Conservation (phyloP, 2,797 vertebrate genomes). For the Vipera ursinii region DNA sequence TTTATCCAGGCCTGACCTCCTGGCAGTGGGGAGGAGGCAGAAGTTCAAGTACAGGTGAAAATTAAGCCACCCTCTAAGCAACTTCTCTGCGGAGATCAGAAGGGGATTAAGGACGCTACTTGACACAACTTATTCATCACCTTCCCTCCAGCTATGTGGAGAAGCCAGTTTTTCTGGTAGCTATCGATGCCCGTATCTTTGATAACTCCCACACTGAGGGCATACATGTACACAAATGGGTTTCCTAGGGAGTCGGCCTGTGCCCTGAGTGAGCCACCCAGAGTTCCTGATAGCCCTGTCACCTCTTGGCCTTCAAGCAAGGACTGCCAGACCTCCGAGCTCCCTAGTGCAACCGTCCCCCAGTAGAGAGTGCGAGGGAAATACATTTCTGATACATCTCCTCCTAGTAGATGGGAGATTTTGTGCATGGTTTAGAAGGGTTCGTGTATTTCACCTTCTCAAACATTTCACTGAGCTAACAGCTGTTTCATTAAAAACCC, state of each 20-base stretch:
- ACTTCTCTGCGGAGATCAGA: not conserved
- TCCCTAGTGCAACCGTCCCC: not conserved
- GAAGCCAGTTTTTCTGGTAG: not conserved
- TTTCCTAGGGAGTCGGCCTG: not conserved
- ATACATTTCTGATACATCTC: not conserved
- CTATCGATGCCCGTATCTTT: not conserved
- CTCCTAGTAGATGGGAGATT: not conserved
- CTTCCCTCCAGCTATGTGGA: not conserved
- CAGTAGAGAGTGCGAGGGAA: not conserved
- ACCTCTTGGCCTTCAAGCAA: not conserved
- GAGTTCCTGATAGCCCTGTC: not conserved
- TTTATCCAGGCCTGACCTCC: not conserved
- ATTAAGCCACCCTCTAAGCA: not conserved
- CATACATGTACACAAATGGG: not conserved
- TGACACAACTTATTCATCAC: not conserved
- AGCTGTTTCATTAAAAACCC: not conserved
- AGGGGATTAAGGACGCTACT: not conserved
- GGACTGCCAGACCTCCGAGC: not conserved
- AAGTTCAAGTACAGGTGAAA: not conserved
- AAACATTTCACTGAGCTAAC: not conserved
- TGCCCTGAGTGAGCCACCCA: not conserved
- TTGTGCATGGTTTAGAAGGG: not conserved
- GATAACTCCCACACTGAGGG: not conserved
- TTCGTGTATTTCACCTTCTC: not conserved
- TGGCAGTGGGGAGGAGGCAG: not conserved